Percentiles rank a stretch among this genome's conserved stretches.
Conservation (phyloP, 1,140 invertebrate species). For the Procambarus clarkii region DNA sequence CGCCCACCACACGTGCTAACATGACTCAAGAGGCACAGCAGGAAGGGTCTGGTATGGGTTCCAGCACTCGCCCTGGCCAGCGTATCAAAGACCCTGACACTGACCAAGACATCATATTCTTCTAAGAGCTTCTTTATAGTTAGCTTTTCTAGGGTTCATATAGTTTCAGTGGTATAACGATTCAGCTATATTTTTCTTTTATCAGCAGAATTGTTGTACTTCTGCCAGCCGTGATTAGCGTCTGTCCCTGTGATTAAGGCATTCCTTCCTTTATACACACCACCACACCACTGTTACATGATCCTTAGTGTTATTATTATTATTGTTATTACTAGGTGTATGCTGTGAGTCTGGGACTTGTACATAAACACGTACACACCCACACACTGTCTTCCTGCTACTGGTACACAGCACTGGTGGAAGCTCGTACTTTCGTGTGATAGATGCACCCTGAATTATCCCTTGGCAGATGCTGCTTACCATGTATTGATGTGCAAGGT, state of each 20-base stretch:
- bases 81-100: slow-evolving; percentile 72
- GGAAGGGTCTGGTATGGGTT: slow-evolving; percentile 53
- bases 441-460: slow-evolving; percentile 56
- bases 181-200: slow-evolving; percentile 36
- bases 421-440: slow-evolving; percentile 63
- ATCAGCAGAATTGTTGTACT: slow-evolving; percentile 55
- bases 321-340: slow-evolving; percentile 52
- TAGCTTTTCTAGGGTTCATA: slow-evolving; percentile 54
- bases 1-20: slow-evolving; percentile 47
- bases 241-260: slow-evolving; percentile 67
- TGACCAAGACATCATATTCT: slow-evolving; percentile 73
- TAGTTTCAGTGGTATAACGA: slow-evolving; percentile 57
- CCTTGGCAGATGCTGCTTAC: slow-evolving; percentile 61
- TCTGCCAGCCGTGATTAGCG: slow-evolving; percentile 55
- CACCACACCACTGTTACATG: slow-evolving; percentile 64
- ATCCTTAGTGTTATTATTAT: slow-evolving; percentile 51
- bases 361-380: slow-evolving; percentile 49
- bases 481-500: slow-evolving; percentile 54
- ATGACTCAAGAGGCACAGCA: slow-evolving; percentile 41
- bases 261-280: slow-evolving; percentile 70
- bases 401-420: slow-evolving; percentile 63
- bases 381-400: slow-evolving; percentile 67
- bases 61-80: slow-evolving; percentile 69
- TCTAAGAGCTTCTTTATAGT: slow-evolving; percentile 67
- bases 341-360: slow-evolving; percentile 57